phyloP scores from a whole-genome alignment of 2,888 invertebrate genomes.

The Hetaerina titia region DNA sequence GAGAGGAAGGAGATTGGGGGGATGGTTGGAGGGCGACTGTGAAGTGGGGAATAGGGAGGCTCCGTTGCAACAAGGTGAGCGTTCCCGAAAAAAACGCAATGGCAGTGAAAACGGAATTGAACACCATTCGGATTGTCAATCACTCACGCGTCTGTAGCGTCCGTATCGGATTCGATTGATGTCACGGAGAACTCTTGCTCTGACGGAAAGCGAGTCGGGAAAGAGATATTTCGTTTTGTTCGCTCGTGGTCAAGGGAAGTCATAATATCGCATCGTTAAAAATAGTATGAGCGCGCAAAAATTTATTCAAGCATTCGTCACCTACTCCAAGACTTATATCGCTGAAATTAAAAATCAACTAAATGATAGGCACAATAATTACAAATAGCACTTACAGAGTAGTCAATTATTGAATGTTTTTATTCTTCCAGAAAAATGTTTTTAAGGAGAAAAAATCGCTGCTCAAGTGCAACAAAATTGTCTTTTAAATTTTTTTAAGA shows the following conservation, averaged over 20 bases:
- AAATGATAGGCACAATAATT: too few species aligned
- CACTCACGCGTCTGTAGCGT: slow-evolving; percentile 27
- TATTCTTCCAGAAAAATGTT: too few species aligned
- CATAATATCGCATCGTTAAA: not conserved
- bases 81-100: not conserved
- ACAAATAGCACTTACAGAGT: too few species aligned
- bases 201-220: not conserved
- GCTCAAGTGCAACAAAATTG: too few species aligned
- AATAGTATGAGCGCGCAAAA: not conserved
- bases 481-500: too few species aligned
- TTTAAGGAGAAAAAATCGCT: too few species aligned
- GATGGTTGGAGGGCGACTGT: not conserved
- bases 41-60: not conserved
- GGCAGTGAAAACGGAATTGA: not conserved
- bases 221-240: not conserved
- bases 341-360: too few species aligned
- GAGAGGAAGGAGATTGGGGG: not conserved
- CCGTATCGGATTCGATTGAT: not conserved
- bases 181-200: not conserved
- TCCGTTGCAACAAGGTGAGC: slow-evolving; percentile 24
- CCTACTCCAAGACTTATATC: too few species aligned
- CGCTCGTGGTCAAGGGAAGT: not conserved
- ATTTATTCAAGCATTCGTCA: too few species aligned
- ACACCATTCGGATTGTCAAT: slow-evolving; percentile 31
- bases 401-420: too few species aligned